Percentiles rank a stretch among this genome's conserved stretches.
Conservation (phyloP, 2,113 vertebrate genomes). For the Uria lomvia region DNA sequence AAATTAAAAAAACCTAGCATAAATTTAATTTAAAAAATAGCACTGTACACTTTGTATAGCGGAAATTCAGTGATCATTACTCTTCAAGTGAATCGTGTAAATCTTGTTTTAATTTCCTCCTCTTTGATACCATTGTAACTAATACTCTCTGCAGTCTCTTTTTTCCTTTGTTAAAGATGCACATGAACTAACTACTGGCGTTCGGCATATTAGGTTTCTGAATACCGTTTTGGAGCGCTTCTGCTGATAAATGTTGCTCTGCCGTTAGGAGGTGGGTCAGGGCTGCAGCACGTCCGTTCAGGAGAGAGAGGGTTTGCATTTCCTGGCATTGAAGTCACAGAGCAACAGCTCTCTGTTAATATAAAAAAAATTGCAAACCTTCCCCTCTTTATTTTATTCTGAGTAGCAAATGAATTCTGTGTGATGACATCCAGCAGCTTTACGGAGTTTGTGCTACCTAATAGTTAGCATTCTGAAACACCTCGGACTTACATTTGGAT, state of each 20-base stretch:
- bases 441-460: background rate
- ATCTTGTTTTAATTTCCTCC: background rate
- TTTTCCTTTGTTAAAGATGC: background rate
- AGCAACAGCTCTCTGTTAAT: background rate
- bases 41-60: background rate
- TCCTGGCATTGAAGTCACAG: background rate
- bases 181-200: background rate
- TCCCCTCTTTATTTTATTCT: background rate
- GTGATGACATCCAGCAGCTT: background rate
- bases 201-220: background rate
- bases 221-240: background rate
- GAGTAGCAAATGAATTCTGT: background rate
- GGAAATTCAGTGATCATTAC: background rate
- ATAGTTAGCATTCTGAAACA: background rate
- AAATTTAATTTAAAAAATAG: background rate
- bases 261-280: background rate
- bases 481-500: background rate
- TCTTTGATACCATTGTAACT: background rate
- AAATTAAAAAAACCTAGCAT: background rate
- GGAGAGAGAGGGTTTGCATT: background rate
- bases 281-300: background rate
- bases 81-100: background rate
- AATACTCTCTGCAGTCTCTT: background rate
- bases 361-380: background rate
- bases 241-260: background rate